Conservation (phyloP, 2,797 vertebrate species). For the Syndactyla subalaris region DNA sequence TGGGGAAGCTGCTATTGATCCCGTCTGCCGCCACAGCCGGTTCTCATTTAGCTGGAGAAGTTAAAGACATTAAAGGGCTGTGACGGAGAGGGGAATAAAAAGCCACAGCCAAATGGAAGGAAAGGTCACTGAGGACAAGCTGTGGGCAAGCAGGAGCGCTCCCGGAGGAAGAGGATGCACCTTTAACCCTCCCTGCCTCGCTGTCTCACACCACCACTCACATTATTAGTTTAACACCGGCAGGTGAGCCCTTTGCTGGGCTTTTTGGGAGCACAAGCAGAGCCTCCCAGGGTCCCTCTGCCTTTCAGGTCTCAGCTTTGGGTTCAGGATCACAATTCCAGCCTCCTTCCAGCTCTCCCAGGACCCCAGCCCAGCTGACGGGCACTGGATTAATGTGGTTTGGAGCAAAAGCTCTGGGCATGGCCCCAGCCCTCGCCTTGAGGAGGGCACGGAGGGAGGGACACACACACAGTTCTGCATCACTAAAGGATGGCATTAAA, state of each 20-base stretch:
- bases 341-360: background rate
- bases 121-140: constrained; percentile 71
- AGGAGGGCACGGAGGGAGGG: background rate
- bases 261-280: background rate
- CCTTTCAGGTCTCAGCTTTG: background rate
- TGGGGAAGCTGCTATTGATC: constrained; percentile 70
- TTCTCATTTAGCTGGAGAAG: constrained; percentile 81
- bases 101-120: constrained; percentile 60
- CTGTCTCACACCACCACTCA: constrained; percentile 40
- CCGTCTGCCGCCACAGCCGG: constrained; percentile 77
- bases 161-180: constrained; percentile 61
- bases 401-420: rapidly evolving
- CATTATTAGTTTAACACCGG: constrained; percentile 70
- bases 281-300: background rate
- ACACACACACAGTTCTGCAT: rapidly evolving
- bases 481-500: background rate
- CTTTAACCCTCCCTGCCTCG: constrained; percentile 61
- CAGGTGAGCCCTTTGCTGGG: constrained; percentile 61
- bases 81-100: constrained; percentile 45
- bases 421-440: background rate
- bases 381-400: rapidly evolving
- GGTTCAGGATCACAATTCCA: background rate
- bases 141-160: constrained; percentile 40
- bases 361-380: background rate
- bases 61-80: constrained; percentile 65